Conservation (phyloP, 2,113 vertebrate species). For the Cyprinodon tularosa region DNA sequence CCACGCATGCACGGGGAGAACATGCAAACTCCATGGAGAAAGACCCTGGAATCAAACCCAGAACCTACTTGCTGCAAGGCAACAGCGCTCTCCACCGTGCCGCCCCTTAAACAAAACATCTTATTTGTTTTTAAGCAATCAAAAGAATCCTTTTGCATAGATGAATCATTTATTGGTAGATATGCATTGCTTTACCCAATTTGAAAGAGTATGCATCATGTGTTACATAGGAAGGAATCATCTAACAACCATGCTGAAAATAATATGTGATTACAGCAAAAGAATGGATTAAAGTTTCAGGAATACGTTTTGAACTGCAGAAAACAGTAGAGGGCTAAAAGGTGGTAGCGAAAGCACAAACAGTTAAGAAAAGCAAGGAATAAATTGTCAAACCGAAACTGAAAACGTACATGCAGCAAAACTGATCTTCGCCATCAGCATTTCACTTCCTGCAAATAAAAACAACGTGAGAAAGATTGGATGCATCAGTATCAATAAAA, state of each 20-base stretch:
- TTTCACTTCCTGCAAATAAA: conserved; percentile 51
- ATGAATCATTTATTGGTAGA: neutral
- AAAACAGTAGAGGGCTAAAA: neutral
- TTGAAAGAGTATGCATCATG: neutral
- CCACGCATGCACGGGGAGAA: no score
- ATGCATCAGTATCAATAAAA: neutral
- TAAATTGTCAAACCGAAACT: conserved; percentile 20
- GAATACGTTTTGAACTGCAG: neutral
- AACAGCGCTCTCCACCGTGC: no score
- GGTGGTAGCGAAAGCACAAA: neutral
- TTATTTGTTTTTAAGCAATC: neutral
- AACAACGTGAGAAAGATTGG: neutral
- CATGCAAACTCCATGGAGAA: no score
- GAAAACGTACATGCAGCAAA: conserved; percentile 27
- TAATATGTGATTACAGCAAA: neutral
- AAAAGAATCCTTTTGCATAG: neutral
- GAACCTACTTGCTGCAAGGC: no score
- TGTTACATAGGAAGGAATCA: neutral
- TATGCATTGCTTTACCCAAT: neutral
- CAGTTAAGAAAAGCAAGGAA: neutral
- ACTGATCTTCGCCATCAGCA: conserved; percentile 4
- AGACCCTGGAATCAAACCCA: no score
- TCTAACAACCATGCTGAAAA: neutral
- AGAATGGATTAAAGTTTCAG: neutral
- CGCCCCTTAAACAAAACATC: no score